phyloP scores from a whole-genome alignment of 1,140 invertebrate genomes.

The Drosophila willistoni region DNA sequence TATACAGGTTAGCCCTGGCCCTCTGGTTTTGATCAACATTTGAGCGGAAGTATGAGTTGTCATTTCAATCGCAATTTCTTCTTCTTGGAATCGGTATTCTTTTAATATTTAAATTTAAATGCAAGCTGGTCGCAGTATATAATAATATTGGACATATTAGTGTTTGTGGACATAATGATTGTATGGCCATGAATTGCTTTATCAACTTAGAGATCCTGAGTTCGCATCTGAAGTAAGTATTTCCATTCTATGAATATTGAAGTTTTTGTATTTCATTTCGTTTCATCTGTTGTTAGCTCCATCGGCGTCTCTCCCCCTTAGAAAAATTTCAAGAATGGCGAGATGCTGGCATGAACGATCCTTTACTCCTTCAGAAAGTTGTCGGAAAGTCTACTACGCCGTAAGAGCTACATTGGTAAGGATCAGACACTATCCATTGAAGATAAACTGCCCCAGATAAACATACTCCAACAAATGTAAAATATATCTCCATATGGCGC shows the following conservation, averaged over 20 bases:
- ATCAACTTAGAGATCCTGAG: conserved; percentile 91
- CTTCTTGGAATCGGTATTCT: no score
- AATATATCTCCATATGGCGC: conserved; percentile 93
- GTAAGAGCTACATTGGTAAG: conserved; percentile 55
- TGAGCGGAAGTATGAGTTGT: no score
- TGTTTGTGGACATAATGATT: conserved; percentile 98
- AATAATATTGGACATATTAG: conserved; percentile 97
- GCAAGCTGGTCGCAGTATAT: no score
- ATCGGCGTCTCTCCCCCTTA: conserved; percentile 92
- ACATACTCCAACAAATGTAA: conserved; percentile 96
- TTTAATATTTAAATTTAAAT: no score
- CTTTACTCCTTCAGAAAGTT: conserved; percentile 93
- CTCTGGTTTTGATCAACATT: no score
- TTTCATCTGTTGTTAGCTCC: conserved; percentile 84
- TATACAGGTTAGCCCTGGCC: no score
- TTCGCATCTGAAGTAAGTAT: conserved; percentile 87
- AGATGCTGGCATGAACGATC: conserved; percentile 85
- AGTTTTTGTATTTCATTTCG: background rate
- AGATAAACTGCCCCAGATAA: conserved; percentile 97
- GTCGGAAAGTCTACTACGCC: conserved; percentile 92
- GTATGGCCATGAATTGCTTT: conserved; percentile 98
- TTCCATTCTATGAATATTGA: no score
- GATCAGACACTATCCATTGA: conserved; percentile 94
- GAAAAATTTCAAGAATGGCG: conserved; percentile 92
- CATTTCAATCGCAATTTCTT: no score